phyloP scores from a whole-genome alignment of 2,888 invertebrate genomes.

The Malthinus seriepunctatus region DNA sequence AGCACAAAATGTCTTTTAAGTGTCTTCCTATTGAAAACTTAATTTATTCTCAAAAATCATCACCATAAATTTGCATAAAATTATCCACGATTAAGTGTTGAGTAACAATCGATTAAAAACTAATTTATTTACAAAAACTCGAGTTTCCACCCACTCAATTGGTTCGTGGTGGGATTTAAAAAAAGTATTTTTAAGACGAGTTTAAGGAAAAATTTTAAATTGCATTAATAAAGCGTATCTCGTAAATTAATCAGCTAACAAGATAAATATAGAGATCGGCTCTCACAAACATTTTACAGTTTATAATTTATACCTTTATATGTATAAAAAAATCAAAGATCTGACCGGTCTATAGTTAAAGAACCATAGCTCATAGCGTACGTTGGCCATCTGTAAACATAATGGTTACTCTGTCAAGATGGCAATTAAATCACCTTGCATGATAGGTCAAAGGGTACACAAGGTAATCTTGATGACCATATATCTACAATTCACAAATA shows the following conservation, averaged over 20 bases:
- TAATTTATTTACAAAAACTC: no score
- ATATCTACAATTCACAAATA: slow-evolving; percentile 4
- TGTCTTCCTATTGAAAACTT: no score
- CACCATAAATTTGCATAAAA: no score
- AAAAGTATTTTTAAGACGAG: not conserved
- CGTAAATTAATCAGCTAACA: slow-evolving; percentile 4
- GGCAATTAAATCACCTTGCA: slow-evolving; percentile 44
- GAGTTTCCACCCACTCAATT: no score
- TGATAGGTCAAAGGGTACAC: slow-evolving; percentile 43
- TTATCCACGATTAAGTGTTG: no score
- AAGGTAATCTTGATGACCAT: slow-evolving; percentile 28
- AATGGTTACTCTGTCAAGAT: slow-evolving; percentile 46
- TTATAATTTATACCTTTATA: slow-evolving; percentile 37
- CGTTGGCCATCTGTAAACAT: slow-evolving; percentile 36
- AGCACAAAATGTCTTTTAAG: no score
- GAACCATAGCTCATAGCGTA: slow-evolving; percentile 41
- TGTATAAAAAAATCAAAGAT: slow-evolving; percentile 23
- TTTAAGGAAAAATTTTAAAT: not conserved
- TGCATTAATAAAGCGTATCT: not conserved
- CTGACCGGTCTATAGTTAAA: slow-evolving; percentile 37
- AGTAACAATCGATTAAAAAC: no score
- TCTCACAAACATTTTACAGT: slow-evolving; percentile 17
- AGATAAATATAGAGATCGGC: slow-evolving; percentile 3
- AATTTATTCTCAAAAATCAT: no score
- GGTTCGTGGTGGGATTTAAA: no score